Conservation (phyloP, 37 sponge, comb jelly and placozoan species). For the Oopsacas minuta region DNA sequence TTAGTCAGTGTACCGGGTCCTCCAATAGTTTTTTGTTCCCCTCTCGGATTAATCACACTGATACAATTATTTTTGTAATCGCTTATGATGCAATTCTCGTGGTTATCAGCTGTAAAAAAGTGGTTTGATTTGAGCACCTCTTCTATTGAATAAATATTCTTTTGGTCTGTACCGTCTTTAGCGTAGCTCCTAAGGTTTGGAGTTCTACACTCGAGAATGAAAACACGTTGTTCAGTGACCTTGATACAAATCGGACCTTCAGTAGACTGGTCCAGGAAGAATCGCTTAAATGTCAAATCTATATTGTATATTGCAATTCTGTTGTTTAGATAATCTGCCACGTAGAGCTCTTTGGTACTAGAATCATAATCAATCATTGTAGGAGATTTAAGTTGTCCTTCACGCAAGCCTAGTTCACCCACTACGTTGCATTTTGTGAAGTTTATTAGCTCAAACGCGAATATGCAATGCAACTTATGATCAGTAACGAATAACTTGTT, state of each 20-base stretch:
- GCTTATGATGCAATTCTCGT: neutral
- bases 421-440: neutral
- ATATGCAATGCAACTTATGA: neutral
- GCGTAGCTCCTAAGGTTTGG: neutral
- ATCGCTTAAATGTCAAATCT: neutral
- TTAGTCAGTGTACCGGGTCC: neutral
- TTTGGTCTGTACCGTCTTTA: neutral
- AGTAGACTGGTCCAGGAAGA: neutral
- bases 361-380: neutral
- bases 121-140: neutral
- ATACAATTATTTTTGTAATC: neutral
- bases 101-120: neutral
- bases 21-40: neutral
- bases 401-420: neutral
- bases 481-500: constrained; percentile 4
- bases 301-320: neutral
- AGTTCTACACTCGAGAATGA: neutral
- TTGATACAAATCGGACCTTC: constrained; percentile 4
- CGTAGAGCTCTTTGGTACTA: neutral
- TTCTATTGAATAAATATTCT: neutral
- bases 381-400: neutral
- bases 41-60: neutral
- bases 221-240: neutral
- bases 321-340: neutral
- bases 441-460: neutral